phyloP scores from a whole-genome alignment of 2,113 vertebrate species.

The Leuciscus idus region DNA sequence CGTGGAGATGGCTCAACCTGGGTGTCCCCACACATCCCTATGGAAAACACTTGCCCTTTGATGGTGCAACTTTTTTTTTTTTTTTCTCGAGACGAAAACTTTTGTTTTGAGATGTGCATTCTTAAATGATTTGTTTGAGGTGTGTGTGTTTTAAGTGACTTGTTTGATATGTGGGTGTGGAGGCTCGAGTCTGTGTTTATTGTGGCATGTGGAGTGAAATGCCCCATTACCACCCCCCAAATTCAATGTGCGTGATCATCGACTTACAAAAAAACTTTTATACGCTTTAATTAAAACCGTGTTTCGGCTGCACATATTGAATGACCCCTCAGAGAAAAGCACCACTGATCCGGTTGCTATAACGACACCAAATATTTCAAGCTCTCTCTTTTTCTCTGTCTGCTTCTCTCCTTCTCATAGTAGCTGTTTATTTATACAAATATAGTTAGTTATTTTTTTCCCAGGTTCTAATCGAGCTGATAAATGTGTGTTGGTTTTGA shows the following conservation, averaged over 20 bases:
- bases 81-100: background rate
- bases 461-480: background rate
- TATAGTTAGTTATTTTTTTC: background rate
- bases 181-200: slow-evolving; percentile 66
- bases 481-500: background rate
- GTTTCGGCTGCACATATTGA: slow-evolving; percentile 75
- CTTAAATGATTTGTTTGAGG: slow-evolving; percentile 29
- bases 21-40: slow-evolving; percentile 68
- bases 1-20: slow-evolving; percentile 76
- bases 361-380: slow-evolving; percentile 82
- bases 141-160: slow-evolving; percentile 6
- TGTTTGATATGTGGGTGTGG: slow-evolving; percentile 40
- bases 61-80: slow-evolving; percentile 14
- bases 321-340: slow-evolving; percentile 79
- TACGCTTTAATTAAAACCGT: slow-evolving; percentile 76
- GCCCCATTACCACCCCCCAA: slow-evolving; percentile 74
- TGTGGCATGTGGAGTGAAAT: slow-evolving; percentile 73
- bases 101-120: background rate
- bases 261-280: slow-evolving; percentile 75
- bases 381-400: slow-evolving; percentile 66
- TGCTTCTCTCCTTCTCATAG: slow-evolving; percentile 64
- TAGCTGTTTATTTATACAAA: slow-evolving; percentile 47
- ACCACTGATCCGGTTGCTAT: slow-evolving; percentile 81
- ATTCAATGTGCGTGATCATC: slow-evolving; percentile 71
- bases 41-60: slow-evolving; percentile 7